These are phyloP conservation scores for Hyposmocoma kahamanoa DNA, from an alignment of 1,140 invertebrate genomes.

Conservation along the genomic window DNA sequence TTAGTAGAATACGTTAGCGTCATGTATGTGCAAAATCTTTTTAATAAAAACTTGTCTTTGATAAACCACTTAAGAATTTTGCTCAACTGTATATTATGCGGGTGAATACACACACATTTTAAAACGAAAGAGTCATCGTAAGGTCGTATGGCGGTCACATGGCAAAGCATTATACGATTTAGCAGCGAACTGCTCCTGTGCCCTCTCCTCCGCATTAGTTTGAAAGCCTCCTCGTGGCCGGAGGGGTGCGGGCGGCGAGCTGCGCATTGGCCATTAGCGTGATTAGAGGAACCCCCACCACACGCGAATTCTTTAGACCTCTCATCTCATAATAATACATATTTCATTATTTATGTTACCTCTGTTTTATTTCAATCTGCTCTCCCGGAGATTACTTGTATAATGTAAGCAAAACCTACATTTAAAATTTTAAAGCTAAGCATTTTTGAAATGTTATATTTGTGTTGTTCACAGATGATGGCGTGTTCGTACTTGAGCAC, in stretches of 20 bases:
- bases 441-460: neutral
- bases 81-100: no score
- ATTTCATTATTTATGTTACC: conserved; percentile 72
- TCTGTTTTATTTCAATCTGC: conserved; percentile 63
- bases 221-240: conserved; percentile 51
- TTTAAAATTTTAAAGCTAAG: neutral
- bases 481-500: conserved; percentile 62
- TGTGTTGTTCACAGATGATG: conserved; percentile 60
- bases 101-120: no score
- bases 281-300: conserved; percentile 57
- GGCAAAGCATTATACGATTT: conserved; percentile 56
- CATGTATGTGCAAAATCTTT: no score
- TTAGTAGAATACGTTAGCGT: no score
- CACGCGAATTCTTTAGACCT: conserved; percentile 67
- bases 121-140: no score
- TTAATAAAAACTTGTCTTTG: no score
- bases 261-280: conserved; percentile 70
- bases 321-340: conserved; percentile 70
- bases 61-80: no score
- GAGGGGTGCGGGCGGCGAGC: conserved; percentile 20
- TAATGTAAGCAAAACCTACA: conserved; percentile 28
- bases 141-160: no score
- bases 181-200: conserved; percentile 50
- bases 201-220: conserved; percentile 56
- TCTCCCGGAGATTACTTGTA: conserved; percentile 53